Evolutionary conservation across 2,888 invertebrate species (phyloP).

Genomic region (Drosophila colorata): DNA sequence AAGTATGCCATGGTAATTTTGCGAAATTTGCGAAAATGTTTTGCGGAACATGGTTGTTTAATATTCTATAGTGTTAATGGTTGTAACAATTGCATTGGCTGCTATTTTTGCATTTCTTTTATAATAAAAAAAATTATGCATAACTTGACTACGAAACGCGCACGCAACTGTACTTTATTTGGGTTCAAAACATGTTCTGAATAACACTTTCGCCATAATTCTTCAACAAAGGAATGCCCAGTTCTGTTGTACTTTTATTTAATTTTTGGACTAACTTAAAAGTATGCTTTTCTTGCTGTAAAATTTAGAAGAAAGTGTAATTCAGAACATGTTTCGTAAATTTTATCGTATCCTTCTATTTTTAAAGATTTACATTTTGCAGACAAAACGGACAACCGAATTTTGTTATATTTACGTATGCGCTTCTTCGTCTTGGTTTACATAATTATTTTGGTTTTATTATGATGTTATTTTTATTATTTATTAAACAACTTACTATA

Average conservation of each 20-base stretch:
- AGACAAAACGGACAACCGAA: constrained; percentile 21
- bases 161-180: constrained; percentile 19
- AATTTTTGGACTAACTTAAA: background rate
- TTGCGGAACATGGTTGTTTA: constrained; percentile 6
- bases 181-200: background rate
- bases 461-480: constrained; percentile 25
- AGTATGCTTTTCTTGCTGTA: background rate
- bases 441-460: constrained; percentile 34
- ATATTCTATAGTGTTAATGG: constrained; percentile 52
- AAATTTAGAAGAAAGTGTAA: background rate
- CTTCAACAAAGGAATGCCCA: background rate
- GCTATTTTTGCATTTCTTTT: constrained; percentile 6
- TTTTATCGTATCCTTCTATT: background rate
- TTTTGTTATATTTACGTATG: constrained; percentile 23
- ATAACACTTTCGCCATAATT: background rate
- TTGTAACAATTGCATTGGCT: constrained; percentile 69
- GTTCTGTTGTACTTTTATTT: background rate
- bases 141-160: constrained; percentile 21
- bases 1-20: constrained; percentile 13
- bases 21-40: background rate
- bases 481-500: constrained; percentile 78
- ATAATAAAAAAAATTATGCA: constrained; percentile 8
- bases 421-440: constrained; percentile 26
- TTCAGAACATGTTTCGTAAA: background rate
- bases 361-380: constrained; percentile 2